A percentile compares a stretch with the other conserved stretches of the same genome.
These are phyloP conservation scores for Temnothorax nylanderi DNA, from an alignment of 1,140 invertebrate species.

Conservation along the genomic window DNA sequence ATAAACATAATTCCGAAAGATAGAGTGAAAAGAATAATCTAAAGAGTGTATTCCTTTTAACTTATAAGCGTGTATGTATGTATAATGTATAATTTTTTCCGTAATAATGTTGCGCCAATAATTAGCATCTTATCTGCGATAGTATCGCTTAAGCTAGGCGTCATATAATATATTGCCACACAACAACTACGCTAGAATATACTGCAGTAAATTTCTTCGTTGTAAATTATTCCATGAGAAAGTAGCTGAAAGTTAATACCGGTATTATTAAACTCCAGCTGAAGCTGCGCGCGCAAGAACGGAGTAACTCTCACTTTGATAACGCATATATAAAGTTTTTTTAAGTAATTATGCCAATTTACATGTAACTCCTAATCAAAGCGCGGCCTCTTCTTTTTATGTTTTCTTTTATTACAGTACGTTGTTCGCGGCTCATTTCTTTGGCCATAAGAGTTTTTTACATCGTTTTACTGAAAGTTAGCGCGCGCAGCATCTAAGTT, in stretches of 20 bases:
- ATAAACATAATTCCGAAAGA: not conserved
- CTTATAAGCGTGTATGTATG: not conserved
- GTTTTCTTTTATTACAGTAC: not conserved
- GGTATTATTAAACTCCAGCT: not conserved
- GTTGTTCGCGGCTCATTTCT: not conserved
- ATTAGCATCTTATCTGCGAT: not conserved
- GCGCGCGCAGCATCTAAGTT: not conserved
- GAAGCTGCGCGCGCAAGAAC: not conserved
- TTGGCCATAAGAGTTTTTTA: not conserved
- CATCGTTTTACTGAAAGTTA: not conserved
- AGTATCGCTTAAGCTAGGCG: not conserved
- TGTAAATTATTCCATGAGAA: not conserved
- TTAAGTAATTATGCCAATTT: slow-evolving; percentile 1
- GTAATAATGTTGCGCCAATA: not conserved
- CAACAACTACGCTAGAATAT: not conserved
- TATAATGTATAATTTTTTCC: not conserved
- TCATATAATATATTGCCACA: slow-evolving; percentile 1
- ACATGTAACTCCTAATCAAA: not conserved
- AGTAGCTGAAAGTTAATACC: slow-evolving; percentile 8
- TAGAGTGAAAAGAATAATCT: not conserved
- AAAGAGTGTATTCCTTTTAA: not conserved
- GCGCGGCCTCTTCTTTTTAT: not conserved
- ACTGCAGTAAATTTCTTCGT: not conserved
- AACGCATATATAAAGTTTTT: not conserved
- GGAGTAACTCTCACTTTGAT: not conserved